Conservation (phyloP, 2,888 invertebrate species). For the Drosophila longiperda region DNA sequence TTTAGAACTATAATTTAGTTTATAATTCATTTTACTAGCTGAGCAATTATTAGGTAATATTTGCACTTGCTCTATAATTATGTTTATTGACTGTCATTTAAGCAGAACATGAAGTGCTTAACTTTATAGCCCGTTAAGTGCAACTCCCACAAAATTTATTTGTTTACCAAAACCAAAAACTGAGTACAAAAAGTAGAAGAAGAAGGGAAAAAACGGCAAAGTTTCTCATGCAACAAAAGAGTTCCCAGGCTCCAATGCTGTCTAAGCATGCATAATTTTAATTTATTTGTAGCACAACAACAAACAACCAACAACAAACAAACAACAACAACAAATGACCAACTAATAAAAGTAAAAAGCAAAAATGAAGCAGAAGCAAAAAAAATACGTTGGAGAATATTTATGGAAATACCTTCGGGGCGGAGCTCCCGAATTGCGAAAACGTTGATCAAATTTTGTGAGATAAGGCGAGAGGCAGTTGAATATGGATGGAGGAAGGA, state of each 20-base stretch:
- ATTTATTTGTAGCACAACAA: conserved; percentile 76
- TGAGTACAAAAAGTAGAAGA: neutral
- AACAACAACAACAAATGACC: conserved; percentile 47
- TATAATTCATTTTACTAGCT: neutral
- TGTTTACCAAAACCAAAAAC: conserved; percentile 25
- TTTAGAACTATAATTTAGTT: neutral
- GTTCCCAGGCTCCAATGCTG: conserved; percentile 68
- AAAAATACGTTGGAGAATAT: conserved; percentile 61
- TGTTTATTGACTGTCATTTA: conserved; percentile 23
- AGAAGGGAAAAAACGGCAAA: conserved; percentile 8
- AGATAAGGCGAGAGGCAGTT: conserved; percentile 56
- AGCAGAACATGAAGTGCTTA: neutral
- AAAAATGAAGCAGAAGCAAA: conserved; percentile 31
- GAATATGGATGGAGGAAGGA: conserved; percentile 24
- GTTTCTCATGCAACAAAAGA: conserved; percentile 51
- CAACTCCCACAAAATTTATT: conserved; percentile 64
- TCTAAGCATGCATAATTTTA: conserved; percentile 81
- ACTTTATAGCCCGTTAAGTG: conserved; percentile 29
- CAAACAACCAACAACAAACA: conserved; percentile 30
- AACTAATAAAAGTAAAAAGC: conserved; percentile 73
- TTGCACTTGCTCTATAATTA: neutral
- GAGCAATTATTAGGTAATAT: neutral
- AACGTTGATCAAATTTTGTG: conserved; percentile 82
- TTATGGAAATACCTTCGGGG: conserved; percentile 83
- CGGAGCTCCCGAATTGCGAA: conserved; percentile 85